These are phyloP conservation scores for Zaprionus gabonicus DNA, from an alignment of 1,140 invertebrate species.

Conservation along the genomic window DNA sequence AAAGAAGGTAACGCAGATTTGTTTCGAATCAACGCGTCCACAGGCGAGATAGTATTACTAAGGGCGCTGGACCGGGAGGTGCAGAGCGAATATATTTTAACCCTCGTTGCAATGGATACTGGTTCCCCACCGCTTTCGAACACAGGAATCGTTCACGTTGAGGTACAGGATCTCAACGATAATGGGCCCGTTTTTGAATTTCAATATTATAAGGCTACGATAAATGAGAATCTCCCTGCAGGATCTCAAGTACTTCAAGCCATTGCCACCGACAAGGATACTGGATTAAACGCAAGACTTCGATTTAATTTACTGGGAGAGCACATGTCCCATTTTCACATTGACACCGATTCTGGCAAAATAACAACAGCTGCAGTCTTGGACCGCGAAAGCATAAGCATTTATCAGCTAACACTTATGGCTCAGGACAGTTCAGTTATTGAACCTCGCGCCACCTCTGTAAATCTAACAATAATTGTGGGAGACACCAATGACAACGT, in stretches of 20 bases:
- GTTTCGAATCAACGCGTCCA: slow-evolving; percentile 94
- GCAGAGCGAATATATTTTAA: slow-evolving; percentile 92
- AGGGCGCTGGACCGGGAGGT: slow-evolving; percentile 93
- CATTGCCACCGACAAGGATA: slow-evolving; percentile 91
- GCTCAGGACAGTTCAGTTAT: slow-evolving; percentile 94
- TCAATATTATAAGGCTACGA: slow-evolving; percentile 90
- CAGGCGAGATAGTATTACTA: slow-evolving; percentile 93
- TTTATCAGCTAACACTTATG: slow-evolving; percentile 92
- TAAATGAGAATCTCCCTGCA: slow-evolving; percentile 91
- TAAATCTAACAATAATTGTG: slow-evolving; percentile 92
- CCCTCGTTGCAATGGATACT: slow-evolving; percentile 95
- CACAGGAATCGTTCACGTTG: slow-evolving; percentile 93
- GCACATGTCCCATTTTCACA: slow-evolving; percentile 90
- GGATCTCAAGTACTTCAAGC: slow-evolving; percentile 90
- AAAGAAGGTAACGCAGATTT: slow-evolving; percentile 95
- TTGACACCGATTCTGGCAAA: slow-evolving; percentile 90
- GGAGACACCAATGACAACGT: slow-evolving; percentile 95
- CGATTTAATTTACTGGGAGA: slow-evolving; percentile 93
- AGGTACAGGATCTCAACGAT: slow-evolving; percentile 97
- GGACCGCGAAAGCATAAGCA: slow-evolving; percentile 91
- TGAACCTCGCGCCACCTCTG: slow-evolving; percentile 90
- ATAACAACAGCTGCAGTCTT: slow-evolving; percentile 89
- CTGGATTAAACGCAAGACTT: slow-evolving; percentile 93
- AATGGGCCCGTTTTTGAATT: slow-evolving; percentile 94
- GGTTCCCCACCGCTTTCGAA: slow-evolving; percentile 95